A percentile compares a stretch with the other conserved stretches of the same genome.
phyloP scores from a whole-genome alignment of 2,113 vertebrate species.

The Callipepla squamata region DNA sequence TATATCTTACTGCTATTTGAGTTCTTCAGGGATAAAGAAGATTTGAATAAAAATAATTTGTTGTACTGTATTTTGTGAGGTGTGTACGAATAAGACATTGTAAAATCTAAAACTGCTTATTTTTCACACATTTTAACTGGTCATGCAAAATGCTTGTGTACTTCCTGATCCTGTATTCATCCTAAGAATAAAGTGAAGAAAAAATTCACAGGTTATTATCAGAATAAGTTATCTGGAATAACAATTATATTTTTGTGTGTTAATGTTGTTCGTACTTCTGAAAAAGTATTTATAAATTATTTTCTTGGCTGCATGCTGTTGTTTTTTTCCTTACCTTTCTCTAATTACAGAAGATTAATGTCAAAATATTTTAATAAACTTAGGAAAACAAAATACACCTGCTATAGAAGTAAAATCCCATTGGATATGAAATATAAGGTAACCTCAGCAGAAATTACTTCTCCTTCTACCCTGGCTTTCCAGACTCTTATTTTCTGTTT shows the following conservation, averaged over 20 bases:
- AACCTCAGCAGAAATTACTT: neutral
- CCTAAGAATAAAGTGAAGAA: neutral
- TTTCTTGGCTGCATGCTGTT: neutral
- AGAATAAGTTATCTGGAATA: constrained; percentile 22
- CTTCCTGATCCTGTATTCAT: neutral
- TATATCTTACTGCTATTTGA: neutral
- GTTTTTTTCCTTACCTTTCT: neutral
- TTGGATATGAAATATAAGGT: neutral
- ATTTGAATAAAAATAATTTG: neutral
- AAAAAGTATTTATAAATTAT: constrained; percentile 25
- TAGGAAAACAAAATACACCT: neutral
- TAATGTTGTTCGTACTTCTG: neutral
- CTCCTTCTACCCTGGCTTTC: neutral
- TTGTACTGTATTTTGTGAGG: neutral
- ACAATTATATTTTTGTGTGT: constrained; percentile 21
- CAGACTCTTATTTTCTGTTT: neutral
- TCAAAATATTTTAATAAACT: neutral
- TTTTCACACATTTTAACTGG: neutral
- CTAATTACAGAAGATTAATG: neutral
- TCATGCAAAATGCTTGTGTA: neutral
- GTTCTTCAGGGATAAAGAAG: neutral
- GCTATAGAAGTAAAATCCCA: neutral
- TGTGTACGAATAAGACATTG: neutral
- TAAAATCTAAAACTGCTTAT: neutral
- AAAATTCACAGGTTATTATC: neutral